Conservation (phyloP, 2,113 vertebrate species). For the Corynorhinus townsendii region DNA sequence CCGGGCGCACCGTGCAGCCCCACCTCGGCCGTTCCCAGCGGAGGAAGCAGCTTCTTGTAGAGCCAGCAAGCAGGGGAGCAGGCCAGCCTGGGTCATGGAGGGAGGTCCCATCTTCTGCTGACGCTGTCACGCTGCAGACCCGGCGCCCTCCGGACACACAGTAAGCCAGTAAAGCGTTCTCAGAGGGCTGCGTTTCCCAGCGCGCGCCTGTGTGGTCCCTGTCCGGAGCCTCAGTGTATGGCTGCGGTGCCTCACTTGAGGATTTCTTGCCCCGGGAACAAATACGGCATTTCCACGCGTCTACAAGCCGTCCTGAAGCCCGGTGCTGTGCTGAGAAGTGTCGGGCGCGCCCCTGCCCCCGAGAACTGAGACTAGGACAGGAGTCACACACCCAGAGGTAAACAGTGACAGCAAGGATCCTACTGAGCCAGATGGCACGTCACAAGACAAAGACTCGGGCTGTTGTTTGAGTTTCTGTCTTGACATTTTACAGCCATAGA, state of each 20-base stretch:
- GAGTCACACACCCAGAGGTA: accelerated
- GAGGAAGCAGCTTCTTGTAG: too few species aligned
- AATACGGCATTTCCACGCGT: neutral
- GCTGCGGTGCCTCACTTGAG: neutral
- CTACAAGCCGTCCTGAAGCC: neutral
- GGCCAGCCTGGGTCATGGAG: too few species aligned
- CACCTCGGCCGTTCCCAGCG: too few species aligned
- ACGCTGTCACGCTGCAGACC: neutral
- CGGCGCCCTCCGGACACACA: neutral
- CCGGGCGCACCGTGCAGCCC: accelerated
- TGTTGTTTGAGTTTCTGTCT: neutral
- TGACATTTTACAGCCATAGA: neutral
- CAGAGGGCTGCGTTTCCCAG: too few species aligned
- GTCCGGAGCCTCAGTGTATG: neutral
- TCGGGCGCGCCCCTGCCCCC: too few species aligned
- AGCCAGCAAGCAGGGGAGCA: too few species aligned
- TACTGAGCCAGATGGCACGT: accelerated
- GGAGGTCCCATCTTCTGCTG: neutral
- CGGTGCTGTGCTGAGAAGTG: accelerated
- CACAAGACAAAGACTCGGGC: neutral
- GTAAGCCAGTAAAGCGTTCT: neutral
- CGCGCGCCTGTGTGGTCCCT: accelerated
- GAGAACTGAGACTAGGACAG: accelerated
- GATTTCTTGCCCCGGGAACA: neutral
- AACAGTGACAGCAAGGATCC: too few species aligned